phyloP scores from a whole-genome alignment of 2,888 invertebrate species.

The Epiblema foenella region DNA sequence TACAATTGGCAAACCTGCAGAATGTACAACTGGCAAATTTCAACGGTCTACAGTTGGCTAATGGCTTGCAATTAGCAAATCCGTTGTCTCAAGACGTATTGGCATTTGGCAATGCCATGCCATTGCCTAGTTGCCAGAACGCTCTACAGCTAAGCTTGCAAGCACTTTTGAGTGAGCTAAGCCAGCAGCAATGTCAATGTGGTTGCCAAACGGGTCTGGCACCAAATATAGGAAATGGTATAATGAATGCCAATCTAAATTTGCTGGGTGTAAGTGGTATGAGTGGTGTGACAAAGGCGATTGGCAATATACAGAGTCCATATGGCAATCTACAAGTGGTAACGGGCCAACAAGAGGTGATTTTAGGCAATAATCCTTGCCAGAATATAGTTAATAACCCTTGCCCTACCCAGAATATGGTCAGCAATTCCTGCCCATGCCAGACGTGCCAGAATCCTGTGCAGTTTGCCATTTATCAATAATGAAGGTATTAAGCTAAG shows the following conservation, averaged over 20 bases:
- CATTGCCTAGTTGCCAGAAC: conserved; percentile 28
- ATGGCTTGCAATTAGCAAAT: conserved; percentile 28
- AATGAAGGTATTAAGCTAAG: neutral
- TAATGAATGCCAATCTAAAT: conserved; percentile 21
- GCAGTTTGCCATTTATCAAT: conserved; percentile 32
- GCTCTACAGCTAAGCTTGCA: conserved; percentile 30
- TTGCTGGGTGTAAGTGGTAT: conserved; percentile 17
- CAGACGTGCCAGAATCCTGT: conserved; percentile 27
- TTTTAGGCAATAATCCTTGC: conserved; percentile 19
- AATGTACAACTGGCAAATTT: conserved; percentile 27
- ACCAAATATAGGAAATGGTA: conserved; percentile 16
- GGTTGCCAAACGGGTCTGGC: conserved; percentile 33
- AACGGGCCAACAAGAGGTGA: conserved; percentile 22
- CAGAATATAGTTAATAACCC: conserved; percentile 10
- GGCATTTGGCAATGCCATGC: conserved; percentile 11
- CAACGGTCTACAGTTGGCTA: conserved; percentile 16
- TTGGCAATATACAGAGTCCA: conserved; percentile 42
- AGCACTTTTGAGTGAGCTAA: conserved; percentile 14
- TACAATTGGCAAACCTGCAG: conserved; percentile 27
- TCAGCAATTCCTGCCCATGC: conserved; percentile 12
- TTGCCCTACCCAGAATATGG: conserved; percentile 6
- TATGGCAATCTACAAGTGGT: conserved; percentile 41
- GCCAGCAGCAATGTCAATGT: conserved; percentile 43
- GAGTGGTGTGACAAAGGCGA: conserved; percentile 16
- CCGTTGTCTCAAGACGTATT: conserved; percentile 33